These are phyloP conservation scores for Aythya baeri DNA, from an alignment of 2,113 vertebrate species.

Conservation along the genomic window DNA sequence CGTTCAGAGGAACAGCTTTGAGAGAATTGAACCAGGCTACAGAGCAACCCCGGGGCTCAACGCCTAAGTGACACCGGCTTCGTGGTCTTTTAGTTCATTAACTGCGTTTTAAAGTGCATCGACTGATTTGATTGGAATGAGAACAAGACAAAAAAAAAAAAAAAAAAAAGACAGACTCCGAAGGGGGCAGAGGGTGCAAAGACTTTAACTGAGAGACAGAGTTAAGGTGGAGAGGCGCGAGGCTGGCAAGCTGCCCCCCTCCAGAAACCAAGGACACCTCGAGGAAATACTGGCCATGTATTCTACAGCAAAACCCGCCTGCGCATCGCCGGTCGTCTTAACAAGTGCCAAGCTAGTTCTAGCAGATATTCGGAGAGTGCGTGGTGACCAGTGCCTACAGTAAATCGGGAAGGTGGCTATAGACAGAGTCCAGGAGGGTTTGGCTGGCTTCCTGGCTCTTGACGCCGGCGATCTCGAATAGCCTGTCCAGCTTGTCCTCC, in stretches of 20 bases:
- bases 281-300: constrained; percentile 75
- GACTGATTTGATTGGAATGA: constrained; percentile 60
- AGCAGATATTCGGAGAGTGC: constrained; percentile 63
- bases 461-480: constrained; percentile 95
- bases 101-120: constrained; percentile 75
- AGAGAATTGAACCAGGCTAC: constrained; percentile 1
- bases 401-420: constrained; percentile 95
- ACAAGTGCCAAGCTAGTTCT: constrained; percentile 66
- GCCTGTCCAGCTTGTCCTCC: constrained; percentile 93
- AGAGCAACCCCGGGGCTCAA: constrained; percentile 15
- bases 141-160: constrained; percentile 20
- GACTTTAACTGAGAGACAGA: constrained; percentile 44
- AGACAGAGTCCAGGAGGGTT: constrained; percentile 96
- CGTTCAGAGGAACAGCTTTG: not conserved
- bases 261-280: constrained; percentile 57
- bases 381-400: constrained; percentile 75
- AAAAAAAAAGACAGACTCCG: not conserved
- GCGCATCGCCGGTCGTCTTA: constrained; percentile 40
- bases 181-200: constrained; percentile 17
- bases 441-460: constrained; percentile 99
- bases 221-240: constrained; percentile 62
- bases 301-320: constrained; percentile 64
- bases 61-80: constrained; percentile 5
- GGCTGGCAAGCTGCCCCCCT: not conserved
- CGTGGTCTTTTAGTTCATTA: constrained; percentile 26